These are phyloP conservation scores for Drosophila ercepeae DNA, from an alignment of 1,140 invertebrate species.

Conservation along the genomic window DNA sequence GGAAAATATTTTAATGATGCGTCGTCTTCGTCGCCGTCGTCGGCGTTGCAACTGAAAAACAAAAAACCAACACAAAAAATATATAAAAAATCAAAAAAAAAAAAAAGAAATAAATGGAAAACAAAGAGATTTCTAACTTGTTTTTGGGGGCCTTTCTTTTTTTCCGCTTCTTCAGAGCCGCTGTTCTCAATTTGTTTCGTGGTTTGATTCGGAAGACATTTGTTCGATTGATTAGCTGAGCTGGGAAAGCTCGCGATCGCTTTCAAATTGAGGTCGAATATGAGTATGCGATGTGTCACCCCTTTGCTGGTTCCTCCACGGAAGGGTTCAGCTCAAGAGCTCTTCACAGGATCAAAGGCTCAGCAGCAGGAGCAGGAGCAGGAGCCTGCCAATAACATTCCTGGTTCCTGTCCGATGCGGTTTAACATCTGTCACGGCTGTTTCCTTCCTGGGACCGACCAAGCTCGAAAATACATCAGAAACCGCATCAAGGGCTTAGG, in stretches of 20 bases:
- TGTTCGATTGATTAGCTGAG: slow-evolving; percentile 66
- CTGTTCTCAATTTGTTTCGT: slow-evolving; percentile 52
- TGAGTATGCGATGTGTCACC: slow-evolving; percentile 16
- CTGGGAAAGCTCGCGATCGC: slow-evolving; percentile 40
- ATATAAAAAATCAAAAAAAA: neutral
- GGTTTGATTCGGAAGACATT: slow-evolving; percentile 45
- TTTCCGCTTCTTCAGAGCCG: slow-evolving; percentile 17
- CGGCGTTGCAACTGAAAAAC: slow-evolving; percentile 60
- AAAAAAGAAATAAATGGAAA: slow-evolving; percentile 39
- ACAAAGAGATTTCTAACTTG: slow-evolving; percentile 76
- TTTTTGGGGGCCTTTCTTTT: slow-evolving; percentile 67
- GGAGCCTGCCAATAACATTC: slow-evolving; percentile 1
- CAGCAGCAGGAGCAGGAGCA: slow-evolving; percentile 45
- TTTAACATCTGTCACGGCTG: slow-evolving; percentile 75
- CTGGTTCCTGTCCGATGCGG: slow-evolving; percentile 52
- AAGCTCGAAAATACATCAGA: slow-evolving; percentile 5
- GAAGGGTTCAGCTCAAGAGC: slow-evolving; percentile 38
- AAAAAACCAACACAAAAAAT: slow-evolving; percentile 10
- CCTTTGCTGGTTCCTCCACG: slow-evolving; percentile 7
- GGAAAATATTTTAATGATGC: slow-evolving; percentile 81
- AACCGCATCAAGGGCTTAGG: slow-evolving; percentile 38
- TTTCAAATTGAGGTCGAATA: slow-evolving; percentile 39
- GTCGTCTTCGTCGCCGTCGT: slow-evolving; percentile 42
- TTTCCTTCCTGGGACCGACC: slow-evolving; percentile 46
- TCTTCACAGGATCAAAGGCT: slow-evolving; percentile 64